phyloP scores from a whole-genome alignment of 2,113 vertebrate species.

The Muntiacus reevesi region DNA sequence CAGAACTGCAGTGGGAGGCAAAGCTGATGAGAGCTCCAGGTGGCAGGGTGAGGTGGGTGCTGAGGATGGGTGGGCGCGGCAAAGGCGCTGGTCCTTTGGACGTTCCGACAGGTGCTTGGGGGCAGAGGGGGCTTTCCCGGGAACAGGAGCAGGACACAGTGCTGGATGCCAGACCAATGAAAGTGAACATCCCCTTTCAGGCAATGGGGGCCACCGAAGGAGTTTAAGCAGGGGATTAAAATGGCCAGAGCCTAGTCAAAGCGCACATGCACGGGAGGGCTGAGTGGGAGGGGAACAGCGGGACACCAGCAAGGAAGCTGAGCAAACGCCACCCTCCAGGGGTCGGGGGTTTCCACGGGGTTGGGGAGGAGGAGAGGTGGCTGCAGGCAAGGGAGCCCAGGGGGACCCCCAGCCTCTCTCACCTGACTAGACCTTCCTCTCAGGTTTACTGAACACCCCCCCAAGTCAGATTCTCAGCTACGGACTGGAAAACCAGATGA shows the following conservation, averaged over 20 bases:
- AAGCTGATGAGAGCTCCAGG: not conserved
- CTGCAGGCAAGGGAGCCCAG: not conserved
- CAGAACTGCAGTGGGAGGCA: not conserved
- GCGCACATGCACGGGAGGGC: not conserved
- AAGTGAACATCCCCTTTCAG: not conserved
- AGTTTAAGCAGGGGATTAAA: not conserved
- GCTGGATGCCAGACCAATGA: not conserved
- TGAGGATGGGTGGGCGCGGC: not conserved
- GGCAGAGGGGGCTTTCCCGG: not conserved
- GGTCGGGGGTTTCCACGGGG: not conserved
- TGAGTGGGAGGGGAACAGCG: not conserved
- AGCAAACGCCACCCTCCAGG: not conserved
- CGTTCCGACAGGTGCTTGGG: not conserved
- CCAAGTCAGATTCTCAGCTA: not conserved
- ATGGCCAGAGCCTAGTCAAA: not conserved
- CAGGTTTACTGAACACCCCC: not conserved
- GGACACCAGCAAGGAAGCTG: not conserved
- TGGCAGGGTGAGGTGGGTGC: not conserved
- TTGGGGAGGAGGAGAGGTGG: fast-evolving
- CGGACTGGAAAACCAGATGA: not conserved
- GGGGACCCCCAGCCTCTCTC: not conserved
- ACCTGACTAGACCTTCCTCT: not conserved
- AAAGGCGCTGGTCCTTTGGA: not conserved
- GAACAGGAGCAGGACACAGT: no score
- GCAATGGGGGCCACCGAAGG: not conserved